Base-by-base conservation (phyloP, 2,113 vertebrate genomes). In the Nymphicus hollandicus region DNA sequence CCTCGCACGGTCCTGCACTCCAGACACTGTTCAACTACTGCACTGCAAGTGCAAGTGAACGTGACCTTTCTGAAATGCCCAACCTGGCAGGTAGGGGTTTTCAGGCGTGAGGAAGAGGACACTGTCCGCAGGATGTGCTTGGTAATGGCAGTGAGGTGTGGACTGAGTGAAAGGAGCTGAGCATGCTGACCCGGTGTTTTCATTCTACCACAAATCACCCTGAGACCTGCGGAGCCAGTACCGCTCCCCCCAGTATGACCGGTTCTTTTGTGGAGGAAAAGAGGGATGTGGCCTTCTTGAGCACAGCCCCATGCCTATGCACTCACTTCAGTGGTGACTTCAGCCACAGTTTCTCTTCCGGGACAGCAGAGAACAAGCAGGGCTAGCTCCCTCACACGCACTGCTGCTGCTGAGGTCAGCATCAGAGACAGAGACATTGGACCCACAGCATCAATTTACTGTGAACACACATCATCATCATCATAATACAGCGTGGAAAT, bases 371-470 rank as follows among this genome's bases (percentile, higher is more conserved):
- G 31, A 6, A 4, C 0, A 5, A 61, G 79, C 74, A 44, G 71
- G 31, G 63, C 41, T 74, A 27, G 29, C 39, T 43, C 50, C 6
- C 24, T 31, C 81, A 43, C n/a, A 24, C 13, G 17, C n/a, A 10
- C 46, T 37, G 70, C 83, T 78, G 73, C 10, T 78, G 73, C 10
- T 1, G 41, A 14, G 44, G 55, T 35, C 81, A 65, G 44, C 81
- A 69, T 25, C 63, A 74, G 64, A 94, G 52, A 91, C 80, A 78
- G 47, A 81, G 63, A 96, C 68, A 1, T 35, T 6, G 16, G 86
- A 93, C 39, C 86, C 86, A 96, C 93, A 93, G 95, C 81, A 74
- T 22, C 52, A 66, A 52, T 97, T 97, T 97, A 97, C 95, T 97
- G 95, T 93, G 91, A 95, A 95, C 71, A 88, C 82, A 73, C 35